Evolutionary conservation across 2,113 vertebrate genomes (phyloP), one percentile per base, ranked within the genome.

Genomic region (Neopipo cinnamomea): DNA sequence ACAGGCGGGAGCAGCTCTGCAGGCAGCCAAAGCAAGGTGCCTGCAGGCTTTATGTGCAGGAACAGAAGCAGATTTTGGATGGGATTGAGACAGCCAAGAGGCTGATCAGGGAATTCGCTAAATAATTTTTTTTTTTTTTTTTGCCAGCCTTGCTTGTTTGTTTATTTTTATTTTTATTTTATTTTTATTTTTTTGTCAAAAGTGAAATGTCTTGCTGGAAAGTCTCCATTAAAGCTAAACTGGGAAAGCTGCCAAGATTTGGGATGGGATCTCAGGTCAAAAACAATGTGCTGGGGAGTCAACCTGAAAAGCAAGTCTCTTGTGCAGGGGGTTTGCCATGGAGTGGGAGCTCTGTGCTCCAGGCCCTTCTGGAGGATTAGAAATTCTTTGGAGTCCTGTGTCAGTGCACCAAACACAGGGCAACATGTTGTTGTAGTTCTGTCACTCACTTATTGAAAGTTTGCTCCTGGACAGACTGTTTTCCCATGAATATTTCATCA

Each of bases 1-100:
- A 66, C 0, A 1, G 58, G 41, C 46, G 49, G 8, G 11, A 58
- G 41, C 53, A 85, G 58, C 74, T 88, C 88, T 70, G 58, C 4
- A 73, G 62, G 31, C 56, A 74, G 78, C 67, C 75, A 94, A 73
- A 76, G 37, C 18, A 84, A 14, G 41, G 41, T 46, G 62, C 67
- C 85, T 86, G 37, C 46, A 80, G 67, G 79, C 75, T 95, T 83
- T 24, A 39, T 70, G 58, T 80, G 62, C 46, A 83, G 63, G 55
- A 92, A 28, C 37, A 80, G 79, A 66, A 92, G 42, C 59, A 86
- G 67, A 74, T 93, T 96, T 92, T 83, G 63, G 82, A 74, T 86
- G 49, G 28, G 75, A 80, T 47, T 30, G 71, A 95, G 49, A 16
- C 19, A 91, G 78, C 79, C 88, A 93, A 91, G 30, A 83, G 72